Conservation (phyloP, 2,797 vertebrate genomes). For the Acipenser oxyrinchus region DNA sequence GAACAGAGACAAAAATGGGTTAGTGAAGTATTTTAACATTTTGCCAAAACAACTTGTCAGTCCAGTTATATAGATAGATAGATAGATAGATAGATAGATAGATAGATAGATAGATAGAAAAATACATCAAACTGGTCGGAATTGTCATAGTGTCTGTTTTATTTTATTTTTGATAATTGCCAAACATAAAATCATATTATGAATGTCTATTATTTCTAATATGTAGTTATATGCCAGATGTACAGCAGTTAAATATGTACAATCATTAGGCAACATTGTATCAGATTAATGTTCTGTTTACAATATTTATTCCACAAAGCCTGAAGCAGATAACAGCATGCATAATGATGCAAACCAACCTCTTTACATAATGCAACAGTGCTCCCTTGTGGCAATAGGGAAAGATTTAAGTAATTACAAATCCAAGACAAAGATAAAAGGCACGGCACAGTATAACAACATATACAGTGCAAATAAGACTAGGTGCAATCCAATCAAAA, state of each 20-base stretch:
- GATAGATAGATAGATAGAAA: no score
- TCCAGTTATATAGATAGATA: background rate
- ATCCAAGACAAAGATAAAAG: no score
- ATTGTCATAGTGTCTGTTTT: no score
- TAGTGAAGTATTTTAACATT: slow-evolving; percentile 1
- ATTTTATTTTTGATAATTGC: no score
- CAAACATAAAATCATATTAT: background rate
- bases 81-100: no score
- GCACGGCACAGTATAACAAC: no score
- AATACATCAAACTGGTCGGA: no score
- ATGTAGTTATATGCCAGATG: background rate
- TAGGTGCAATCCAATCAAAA: no score
- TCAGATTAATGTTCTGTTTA: slow-evolving; percentile 3
- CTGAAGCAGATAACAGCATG: background rate
- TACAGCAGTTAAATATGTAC: background rate
- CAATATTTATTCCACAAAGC: slow-evolving; percentile 7
- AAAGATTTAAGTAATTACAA: background rate
- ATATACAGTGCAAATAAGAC: no score
- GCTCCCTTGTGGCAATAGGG: background rate
- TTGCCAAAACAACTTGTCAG: slow-evolving; percentile 5
- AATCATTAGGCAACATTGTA: slow-evolving; percentile 7
- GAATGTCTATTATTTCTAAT: background rate
- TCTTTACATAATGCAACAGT: slow-evolving; percentile 1
- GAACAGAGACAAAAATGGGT: background rate
- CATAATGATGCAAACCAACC: background rate